Base-by-base conservation (phyloP, 1,140 invertebrate genomes). In the Drosophila athabasca region DNA sequence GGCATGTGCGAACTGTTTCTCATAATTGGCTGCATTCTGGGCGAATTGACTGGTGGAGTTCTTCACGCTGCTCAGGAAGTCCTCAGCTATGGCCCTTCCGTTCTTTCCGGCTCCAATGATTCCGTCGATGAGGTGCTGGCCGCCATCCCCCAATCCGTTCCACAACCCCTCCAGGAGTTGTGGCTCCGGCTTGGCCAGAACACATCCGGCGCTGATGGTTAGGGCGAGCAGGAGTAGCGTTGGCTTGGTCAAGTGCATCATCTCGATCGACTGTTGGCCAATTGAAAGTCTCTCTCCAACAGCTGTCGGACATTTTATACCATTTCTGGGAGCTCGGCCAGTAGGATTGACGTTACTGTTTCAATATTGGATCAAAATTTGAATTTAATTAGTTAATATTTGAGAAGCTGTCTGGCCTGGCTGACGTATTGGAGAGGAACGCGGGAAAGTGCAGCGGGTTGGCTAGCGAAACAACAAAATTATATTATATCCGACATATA, bases 321-420 rank as follows among this genome's bases (percentile, higher is more conserved):
- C 8, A 6, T 4, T 11, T 15, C 8, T 6, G 22, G n/a, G n/a
- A 24, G 15, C 54, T 9, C 46, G 24, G 3, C 29, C 49, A 55
- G 65, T 35, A 9, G 31, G 26, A 26, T 6, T 31, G 8, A 24
- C 11, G 29, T 66, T 51, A 2, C 45, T 51, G 17, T 17, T 58
- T 62, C 61, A 79, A 78, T 79, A 79, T 79, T 79, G 57, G 50
- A n/a, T 41, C 22, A 55, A 31, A 26, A 45, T 44, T 80, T 61
- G 51, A 53, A 55, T 69, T 62, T 55, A 49, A 62, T 64, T 75
- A 22, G 61, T 57, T 79, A 83, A 83, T 83, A 83, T 83, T 83
- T 75, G 53, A 79, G 43, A 79, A 83, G 79, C 70, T 69, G 79
- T 51, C 53, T 44, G 17, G 17, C 17, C 17, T 19, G 17, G 17